phyloP scores from a whole-genome alignment of 2,797 vertebrate species.

The Brotula barbata region DNA sequence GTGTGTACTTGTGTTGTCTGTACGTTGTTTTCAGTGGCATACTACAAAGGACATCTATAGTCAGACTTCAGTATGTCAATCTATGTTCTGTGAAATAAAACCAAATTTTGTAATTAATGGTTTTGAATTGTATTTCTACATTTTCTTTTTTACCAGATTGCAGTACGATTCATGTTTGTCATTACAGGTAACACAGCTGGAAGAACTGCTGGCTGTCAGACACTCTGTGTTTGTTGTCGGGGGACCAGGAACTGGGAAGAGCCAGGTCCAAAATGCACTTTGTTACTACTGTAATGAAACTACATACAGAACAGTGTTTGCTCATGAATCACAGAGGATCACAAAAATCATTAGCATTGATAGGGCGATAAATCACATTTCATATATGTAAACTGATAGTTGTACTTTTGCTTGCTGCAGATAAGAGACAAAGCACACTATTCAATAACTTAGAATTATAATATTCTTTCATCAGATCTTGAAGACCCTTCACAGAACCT shows the following conservation, averaged over 20 bases:
- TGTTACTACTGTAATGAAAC: not conserved
- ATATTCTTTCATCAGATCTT: slow-evolving; percentile 67
- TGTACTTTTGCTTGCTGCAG: not conserved
- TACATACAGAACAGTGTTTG: not conserved
- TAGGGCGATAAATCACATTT: too few species aligned
- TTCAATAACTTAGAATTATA: not conserved
- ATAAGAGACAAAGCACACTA: not conserved
- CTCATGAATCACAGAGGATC: not conserved
- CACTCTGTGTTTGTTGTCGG: slow-evolving; percentile 82
- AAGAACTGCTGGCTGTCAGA: slow-evolving; percentile 78
- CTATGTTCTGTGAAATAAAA: too few species aligned
- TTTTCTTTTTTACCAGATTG: too few species aligned
- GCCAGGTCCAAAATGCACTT: slow-evolving; percentile 68
- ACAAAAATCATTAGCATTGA: not conserved
- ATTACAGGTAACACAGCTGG: slow-evolving; percentile 80
- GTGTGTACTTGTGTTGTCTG: not conserved
- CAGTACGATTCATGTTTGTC: slow-evolving; percentile 12
- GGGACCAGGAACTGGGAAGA: slow-evolving; percentile 81
- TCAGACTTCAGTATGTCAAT: too few species aligned
- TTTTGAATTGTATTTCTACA: too few species aligned
- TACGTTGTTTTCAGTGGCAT: too few species aligned
- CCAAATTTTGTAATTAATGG: not conserved
- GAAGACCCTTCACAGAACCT: slow-evolving; percentile 78
- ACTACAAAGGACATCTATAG: not conserved
- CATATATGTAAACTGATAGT: too few species aligned